Base-by-base conservation (phyloP, 2,113 vertebrate species). In the Megalops atlanticus region DNA sequence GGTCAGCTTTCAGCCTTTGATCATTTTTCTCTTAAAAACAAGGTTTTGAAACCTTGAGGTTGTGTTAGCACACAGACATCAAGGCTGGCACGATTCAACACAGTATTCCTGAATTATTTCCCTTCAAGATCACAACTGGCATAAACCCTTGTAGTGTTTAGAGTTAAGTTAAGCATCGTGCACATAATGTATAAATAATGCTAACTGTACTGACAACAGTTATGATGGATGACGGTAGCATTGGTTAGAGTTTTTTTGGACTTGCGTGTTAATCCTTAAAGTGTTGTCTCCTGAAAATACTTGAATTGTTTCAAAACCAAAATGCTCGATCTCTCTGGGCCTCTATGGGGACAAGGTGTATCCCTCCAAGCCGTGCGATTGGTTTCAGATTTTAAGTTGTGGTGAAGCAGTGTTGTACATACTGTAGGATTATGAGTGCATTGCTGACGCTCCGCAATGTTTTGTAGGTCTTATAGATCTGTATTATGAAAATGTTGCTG, bases 391-490 rank as follows among this genome's bases (percentile, higher is more conserved):
- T 77, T 78, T 15, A 75, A 83, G 31, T 86, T 81, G 80, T 69
- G 52, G 58, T 79, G 64, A 79, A 79, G 82, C 84, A 85, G 82
- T 81, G 81, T 82, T 95, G 93, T 95, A 93, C 78, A 94, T 94
- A 93, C 11, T 70, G 79, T 90, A 89, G 90, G 88, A 90, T 91
- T 89, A 90, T 87, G 89, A 90, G 92, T 92, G 91, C 90, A 82
- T 91, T 89, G 90, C 78, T 92, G 84, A 92, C 92, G 93, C 92
- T 94, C 90, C 85, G 74, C 76, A 88, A 83, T 80, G 81, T 89
- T 82, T 89, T 87, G 90, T 94, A 91, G 93, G 92, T 95, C 94
- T 94, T 92, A 95, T 93, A 94, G 93, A 95, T 89, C 93, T 94
- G 85, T 87, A 71, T 70, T 76, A 70, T 75, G 39, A 31, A 49